Evolutionary conservation across 2,797 vertebrate genomes (phyloP).

Genomic region (Lutjanus argentimaculatus): DNA sequence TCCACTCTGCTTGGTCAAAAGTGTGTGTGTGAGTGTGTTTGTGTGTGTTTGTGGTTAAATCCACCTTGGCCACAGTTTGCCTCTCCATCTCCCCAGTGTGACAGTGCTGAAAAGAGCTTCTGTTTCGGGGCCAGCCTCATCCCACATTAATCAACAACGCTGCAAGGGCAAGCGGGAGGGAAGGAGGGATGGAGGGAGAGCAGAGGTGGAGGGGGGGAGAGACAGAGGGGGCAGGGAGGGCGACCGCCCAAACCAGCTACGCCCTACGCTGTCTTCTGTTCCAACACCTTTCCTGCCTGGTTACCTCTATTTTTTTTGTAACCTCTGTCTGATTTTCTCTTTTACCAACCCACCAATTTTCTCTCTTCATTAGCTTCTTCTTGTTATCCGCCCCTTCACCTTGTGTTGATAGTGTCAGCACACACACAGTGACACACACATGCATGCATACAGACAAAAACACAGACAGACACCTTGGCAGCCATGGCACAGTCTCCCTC

Average conservation of each 20-base stretch:
- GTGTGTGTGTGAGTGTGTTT: conserved; percentile 56
- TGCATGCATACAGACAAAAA: conserved; percentile 17
- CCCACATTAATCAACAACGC: conserved; percentile 80
- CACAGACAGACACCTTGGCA: conserved; percentile 60
- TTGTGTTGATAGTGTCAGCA: conserved; percentile 21
- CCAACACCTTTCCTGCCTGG: conserved; percentile 40
- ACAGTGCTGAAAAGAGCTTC: conserved; percentile 80
- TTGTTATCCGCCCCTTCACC: conserved; percentile 11
- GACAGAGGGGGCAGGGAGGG: conserved; percentile 49
- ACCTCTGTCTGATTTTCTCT: conserved; percentile 14
- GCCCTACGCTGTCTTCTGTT: conserved; percentile 43
- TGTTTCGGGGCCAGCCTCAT: conserved; percentile 77
- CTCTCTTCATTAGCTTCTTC: conserved; percentile 40
- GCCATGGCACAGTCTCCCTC: conserved; percentile 47
- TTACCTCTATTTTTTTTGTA: conserved; percentile 44
- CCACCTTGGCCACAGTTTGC: conserved; percentile 84
- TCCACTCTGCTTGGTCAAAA: conserved; percentile 70
- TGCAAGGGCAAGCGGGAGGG: conserved; percentile 66
- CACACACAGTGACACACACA: conserved; percentile 18
- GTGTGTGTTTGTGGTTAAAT: conserved; percentile 75
- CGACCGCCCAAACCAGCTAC: conserved; percentile 50
- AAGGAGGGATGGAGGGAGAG: conserved; percentile 36
- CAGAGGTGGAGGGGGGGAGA: conserved; percentile 20
- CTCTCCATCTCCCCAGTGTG: conserved; percentile 82
- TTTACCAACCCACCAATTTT: conserved; percentile 13